These are phyloP conservation scores for Centruroides sculpturatus DNA, from an alignment of 1,140 invertebrate genomes.

Conservation along the genomic window DNA sequence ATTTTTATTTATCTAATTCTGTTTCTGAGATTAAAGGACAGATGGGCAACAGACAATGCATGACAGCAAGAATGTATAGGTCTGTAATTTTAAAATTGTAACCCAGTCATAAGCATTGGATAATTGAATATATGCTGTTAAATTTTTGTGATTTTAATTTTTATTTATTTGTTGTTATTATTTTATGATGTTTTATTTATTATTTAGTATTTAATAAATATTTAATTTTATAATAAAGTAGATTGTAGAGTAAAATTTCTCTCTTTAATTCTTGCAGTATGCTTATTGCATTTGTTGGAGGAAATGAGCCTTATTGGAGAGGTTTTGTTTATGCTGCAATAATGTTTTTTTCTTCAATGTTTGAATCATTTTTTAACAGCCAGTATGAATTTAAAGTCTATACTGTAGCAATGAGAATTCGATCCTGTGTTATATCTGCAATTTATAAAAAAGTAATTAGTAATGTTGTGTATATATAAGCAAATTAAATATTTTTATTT, in stretches of 20 bases:
- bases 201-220: too few species aligned
- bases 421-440: conserved; percentile 79
- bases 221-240: too few species aligned
- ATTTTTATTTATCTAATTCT: too few species aligned
- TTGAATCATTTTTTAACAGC: conserved; percentile 74
- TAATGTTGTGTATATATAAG: not conserved
- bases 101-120: too few species aligned
- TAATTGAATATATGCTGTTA: too few species aligned
- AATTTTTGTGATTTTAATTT: too few species aligned
- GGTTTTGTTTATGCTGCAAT: conserved; percentile 38
- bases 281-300: conserved; percentile 30
- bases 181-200: too few species aligned
- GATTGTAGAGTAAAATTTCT: too few species aligned
- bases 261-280: conserved; percentile 19
- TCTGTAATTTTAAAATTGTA: not conserved
- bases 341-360: conserved; percentile 58
- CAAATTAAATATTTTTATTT: not conserved
- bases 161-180: too few species aligned
- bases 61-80: not conserved
- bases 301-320: conserved; percentile 35
- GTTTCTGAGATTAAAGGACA: too few species aligned
- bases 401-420: conserved; percentile 73
- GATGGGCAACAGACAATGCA: too few species aligned
- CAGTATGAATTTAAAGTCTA: conserved; percentile 87
- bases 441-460: conserved; percentile 70